Base-by-base conservation (phyloP, 2,113 vertebrate species). In the Plecotus auritus region DNA sequence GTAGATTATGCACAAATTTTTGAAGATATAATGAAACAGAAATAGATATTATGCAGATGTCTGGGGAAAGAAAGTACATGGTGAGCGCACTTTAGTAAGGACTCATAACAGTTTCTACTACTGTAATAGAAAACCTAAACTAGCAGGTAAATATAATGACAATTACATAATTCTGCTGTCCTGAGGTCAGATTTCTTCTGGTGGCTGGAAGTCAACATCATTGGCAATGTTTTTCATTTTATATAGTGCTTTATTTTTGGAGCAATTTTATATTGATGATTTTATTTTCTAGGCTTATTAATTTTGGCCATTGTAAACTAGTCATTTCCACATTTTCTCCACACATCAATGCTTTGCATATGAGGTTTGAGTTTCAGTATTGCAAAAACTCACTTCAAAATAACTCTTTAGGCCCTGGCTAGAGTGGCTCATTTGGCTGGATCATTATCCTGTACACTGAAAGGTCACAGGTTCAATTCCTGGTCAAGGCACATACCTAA, bases 11-110 rank as follows among this genome's bases (percentile, higher is more conserved):
- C 47, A 66, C 32, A 89, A 51, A 81, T 42, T 93, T 90, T 78
- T 87, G 70, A 78, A 96, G 61, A 74, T 93, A 22, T 2, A 77
- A 64, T 86, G 81, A 91, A 95, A 92, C 30, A 59, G 22, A 90
- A 70, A 61, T 28, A 80, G 26, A 73, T 76, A 35, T 17, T 70
- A 76, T 1, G 23, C 9, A 0, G 72, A 26, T 78, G 0, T 88
- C 1, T 80, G 40, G 54, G 45, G 51, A 77, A 85, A 49, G n/a
- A 26, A 54, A 90, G 45, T 90, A 67, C 47, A 16, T 51, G 8
- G 28, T 28, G 20, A 40, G 30, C 30, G 12, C 37, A 40, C 73
- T 82, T 45, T 32, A 51, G 49, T 78, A 94, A 93, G 69, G 42
- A 88, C 16, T 26, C n/a, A 88, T 80, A 74, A 13, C 47, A 72